Percentiles rank a stretch among this genome's conserved stretches.
These are phyloP conservation scores for Lepidurus packardi DNA, from an alignment of 1,140 invertebrate species.

Conservation along the genomic window DNA sequence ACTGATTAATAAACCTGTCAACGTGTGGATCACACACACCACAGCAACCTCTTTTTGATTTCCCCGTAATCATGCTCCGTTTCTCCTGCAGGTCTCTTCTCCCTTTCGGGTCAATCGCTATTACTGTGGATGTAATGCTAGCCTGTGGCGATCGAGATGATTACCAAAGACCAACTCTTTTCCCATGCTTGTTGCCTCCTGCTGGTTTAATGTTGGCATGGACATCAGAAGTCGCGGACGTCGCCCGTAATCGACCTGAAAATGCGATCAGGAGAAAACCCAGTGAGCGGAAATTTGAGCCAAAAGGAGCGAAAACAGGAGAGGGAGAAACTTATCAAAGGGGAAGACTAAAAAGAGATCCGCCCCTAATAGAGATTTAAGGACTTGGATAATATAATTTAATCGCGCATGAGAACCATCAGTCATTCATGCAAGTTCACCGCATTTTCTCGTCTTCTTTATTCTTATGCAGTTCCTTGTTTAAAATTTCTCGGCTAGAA, in stretches of 20 bases:
- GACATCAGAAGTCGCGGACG: neutral
- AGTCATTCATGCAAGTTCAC: conserved; percentile 5
- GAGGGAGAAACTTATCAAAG: neutral
- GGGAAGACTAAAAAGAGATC: neutral
- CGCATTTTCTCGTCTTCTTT: neutral
- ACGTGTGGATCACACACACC: neutral
- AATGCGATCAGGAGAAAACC: conserved; percentile 16
- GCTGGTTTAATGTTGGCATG: neutral
- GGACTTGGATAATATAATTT: neutral
- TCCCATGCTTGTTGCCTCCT: neutral
- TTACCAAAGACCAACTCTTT: neutral
- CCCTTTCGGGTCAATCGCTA: neutral
- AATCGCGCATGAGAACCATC: neutral
- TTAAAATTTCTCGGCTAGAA: neutral
- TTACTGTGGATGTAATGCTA: neutral
- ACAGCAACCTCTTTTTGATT: neutral
- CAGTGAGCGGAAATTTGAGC: neutral
- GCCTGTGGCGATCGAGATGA: neutral
- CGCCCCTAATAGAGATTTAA: conserved; percentile 10
- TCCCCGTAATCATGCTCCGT: neutral
- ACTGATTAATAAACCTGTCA: conserved; percentile 15
- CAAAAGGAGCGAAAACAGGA: neutral
- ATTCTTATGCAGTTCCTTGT: neutral
- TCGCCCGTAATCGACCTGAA: conserved; percentile 6
- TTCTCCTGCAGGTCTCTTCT: neutral